phyloP scores from a whole-genome alignment of 2,113 vertebrate species.

The Lepus timidus region DNA sequence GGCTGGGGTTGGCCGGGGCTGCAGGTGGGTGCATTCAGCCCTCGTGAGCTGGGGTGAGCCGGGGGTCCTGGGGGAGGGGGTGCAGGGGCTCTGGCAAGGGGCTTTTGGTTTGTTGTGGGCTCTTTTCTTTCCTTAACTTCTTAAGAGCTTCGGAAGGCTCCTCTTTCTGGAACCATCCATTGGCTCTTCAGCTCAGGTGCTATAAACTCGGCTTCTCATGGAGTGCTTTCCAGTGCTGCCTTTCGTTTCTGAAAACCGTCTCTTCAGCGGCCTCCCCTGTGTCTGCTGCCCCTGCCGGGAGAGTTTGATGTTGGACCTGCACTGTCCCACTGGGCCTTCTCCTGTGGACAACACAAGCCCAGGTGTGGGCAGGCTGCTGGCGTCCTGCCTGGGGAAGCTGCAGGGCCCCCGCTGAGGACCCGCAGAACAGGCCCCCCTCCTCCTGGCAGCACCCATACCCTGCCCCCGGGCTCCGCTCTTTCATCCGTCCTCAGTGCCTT shows the following conservation, averaged over 20 bases:
- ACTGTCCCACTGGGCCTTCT: neutral
- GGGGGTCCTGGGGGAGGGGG: no score
- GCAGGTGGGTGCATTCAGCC: neutral
- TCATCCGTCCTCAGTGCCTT: neutral
- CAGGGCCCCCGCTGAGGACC: neutral
- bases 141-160: neutral
- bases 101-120: neutral
- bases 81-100: no score
- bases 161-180: neutral
- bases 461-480: neutral
- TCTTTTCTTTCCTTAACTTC: neutral
- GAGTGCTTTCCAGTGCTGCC: neutral
- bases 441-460: neutral
- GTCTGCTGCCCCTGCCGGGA: neutral
- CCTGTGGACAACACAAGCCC: neutral
- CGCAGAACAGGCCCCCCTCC: accelerated
- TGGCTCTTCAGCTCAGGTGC: neutral
- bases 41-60: neutral
- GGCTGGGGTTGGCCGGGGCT: neutral
- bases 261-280: neutral
- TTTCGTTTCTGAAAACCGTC: neutral
- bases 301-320: conserved; percentile 18
- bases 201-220: neutral
- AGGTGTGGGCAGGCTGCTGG: neutral
- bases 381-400: neutral